Conservation (phyloP, 2,888 invertebrate species). For the Mythimna ferrago region DNA sequence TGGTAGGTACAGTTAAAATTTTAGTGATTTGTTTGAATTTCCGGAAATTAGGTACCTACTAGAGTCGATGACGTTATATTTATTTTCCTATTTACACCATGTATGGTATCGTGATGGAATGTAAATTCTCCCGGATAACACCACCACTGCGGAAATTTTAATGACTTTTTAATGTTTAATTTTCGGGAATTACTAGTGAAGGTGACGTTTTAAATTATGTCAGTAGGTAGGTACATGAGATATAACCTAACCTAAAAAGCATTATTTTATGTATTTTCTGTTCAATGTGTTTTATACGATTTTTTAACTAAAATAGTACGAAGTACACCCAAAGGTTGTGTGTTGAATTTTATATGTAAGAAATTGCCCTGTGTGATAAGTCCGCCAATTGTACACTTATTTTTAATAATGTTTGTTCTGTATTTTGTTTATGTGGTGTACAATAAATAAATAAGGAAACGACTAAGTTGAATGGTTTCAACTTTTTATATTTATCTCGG, state of each 20-base stretch:
- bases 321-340: not conserved
- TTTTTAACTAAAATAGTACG: not conserved
- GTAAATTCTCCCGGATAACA: not conserved
- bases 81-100: too few relatives aligned
- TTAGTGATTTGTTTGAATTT: too few relatives aligned
- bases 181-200: not conserved
- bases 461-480: not conserved
- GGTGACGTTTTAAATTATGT: too few relatives aligned
- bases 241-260: not conserved
- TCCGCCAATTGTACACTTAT: too few relatives aligned
- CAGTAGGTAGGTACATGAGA: not conserved
- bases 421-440: too few relatives aligned
- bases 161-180: not conserved
- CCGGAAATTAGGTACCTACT: too few relatives aligned
- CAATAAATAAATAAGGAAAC: not conserved
- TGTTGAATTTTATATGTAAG: too few relatives aligned
- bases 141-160: too few relatives aligned
- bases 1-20: too few relatives aligned
- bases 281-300: slow-evolving; percentile 22
- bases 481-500: not conserved
- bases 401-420: too few relatives aligned
- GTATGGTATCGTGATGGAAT: not conserved
- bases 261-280: slow-evolving; percentile 32
- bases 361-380: too few relatives aligned
- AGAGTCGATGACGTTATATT: too few relatives aligned